Conservation (phyloP, 1,140 invertebrate genomes). For the Neodiprion virginianus region DNA sequence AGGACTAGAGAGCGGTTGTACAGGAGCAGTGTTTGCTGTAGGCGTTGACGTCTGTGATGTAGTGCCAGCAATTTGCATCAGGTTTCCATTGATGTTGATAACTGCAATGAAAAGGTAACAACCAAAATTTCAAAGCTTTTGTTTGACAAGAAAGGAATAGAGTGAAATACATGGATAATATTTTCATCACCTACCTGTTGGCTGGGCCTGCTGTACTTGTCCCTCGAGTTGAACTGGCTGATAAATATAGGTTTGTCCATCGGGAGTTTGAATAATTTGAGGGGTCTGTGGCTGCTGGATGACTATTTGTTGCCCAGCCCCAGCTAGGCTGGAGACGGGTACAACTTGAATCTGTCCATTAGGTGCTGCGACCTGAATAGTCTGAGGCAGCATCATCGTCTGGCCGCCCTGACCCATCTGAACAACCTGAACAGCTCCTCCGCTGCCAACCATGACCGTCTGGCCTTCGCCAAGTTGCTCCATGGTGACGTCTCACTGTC, state of each 20-base stretch:
- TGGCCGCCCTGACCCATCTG: constrained; percentile 62
- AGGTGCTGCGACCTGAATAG: constrained; percentile 70
- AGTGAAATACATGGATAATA: constrained; percentile 22
- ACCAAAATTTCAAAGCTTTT: constrained; percentile 23
- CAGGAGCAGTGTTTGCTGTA: constrained; percentile 59
- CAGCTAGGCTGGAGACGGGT: constrained; percentile 67
- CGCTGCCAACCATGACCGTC: constrained; percentile 57
- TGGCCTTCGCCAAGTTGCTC: constrained; percentile 61
- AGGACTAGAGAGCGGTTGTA: constrained; percentile 63
- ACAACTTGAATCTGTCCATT: constrained; percentile 72
- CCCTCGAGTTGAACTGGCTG: constrained; percentile 76
- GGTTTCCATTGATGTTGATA: constrained; percentile 76
- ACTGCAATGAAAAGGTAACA: constrained; percentile 60
- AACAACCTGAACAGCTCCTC: constrained; percentile 60
- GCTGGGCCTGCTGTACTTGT: constrained; percentile 68
- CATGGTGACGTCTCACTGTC: constrained; percentile 35
- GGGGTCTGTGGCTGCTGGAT: constrained; percentile 72
- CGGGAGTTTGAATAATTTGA: constrained; percentile 87
- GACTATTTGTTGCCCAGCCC: constrained; percentile 64
- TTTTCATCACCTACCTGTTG: constrained; percentile 60
- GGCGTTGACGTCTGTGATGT: constrained; percentile 58
- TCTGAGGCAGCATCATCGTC: constrained; percentile 64
- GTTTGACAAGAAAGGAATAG: constrained; percentile 14
- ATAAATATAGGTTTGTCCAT: constrained; percentile 94
- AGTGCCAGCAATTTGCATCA: constrained; percentile 70